Conservation (phyloP, 1,140 invertebrate species). For the Procambarus clarkii region DNA sequence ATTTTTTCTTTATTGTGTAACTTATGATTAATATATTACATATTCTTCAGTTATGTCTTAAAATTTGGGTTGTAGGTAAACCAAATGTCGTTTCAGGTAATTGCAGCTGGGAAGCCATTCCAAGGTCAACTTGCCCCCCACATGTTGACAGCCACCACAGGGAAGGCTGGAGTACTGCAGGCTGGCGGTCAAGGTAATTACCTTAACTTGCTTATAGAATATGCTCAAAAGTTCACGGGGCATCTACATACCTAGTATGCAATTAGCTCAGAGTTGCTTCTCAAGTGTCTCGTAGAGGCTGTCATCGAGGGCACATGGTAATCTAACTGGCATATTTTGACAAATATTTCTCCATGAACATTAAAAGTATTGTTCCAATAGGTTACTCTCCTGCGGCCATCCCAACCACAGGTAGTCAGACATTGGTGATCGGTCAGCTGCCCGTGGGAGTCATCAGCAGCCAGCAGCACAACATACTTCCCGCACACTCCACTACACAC, state of each 20-base stretch:
- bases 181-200: conserved; percentile 59
- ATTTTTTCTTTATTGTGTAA: too few relatives aligned
- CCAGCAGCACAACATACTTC: conserved; percentile 81
- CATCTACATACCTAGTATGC: not conserved
- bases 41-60: too few relatives aligned
- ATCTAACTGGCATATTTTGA: conserved; percentile 14
- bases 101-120: conserved; percentile 86
- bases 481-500: conserved; percentile 76
- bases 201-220: not conserved
- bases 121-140: conserved; percentile 86
- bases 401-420: conserved; percentile 69
- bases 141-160: conserved; percentile 84
- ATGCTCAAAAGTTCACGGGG: not conserved
- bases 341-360: conserved; percentile 10
- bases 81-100: conserved; percentile 31
- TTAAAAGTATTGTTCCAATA: conserved; percentile 40
- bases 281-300: not conserved
- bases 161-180: conserved; percentile 76
- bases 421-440: conserved; percentile 69
- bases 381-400: conserved; percentile 67
- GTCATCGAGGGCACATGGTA: conserved; percentile 14
- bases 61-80: too few relatives aligned
- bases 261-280: not conserved
- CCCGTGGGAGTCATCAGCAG: conserved; percentile 85
- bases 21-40: too few relatives aligned